Conservation (phyloP, 2,113 vertebrate species). For the Ptychochromis oligacanthus region DNA sequence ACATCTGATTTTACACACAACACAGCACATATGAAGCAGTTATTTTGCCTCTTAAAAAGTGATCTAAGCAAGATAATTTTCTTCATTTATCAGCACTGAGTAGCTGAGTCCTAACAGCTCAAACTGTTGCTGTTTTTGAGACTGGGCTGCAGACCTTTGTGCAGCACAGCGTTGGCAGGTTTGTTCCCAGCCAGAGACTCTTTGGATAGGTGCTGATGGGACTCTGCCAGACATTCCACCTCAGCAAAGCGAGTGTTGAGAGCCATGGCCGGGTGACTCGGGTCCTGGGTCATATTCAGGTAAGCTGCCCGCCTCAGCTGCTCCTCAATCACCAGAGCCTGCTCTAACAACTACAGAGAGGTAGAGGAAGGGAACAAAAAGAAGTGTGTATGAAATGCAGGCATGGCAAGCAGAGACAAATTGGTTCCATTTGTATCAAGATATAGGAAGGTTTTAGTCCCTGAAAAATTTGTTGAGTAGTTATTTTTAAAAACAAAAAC, state of each 20-base stretch:
- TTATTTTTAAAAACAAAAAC: not conserved
- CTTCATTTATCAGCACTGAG: not conserved
- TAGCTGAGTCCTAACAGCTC: not conserved
- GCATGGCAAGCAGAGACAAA: not conserved
- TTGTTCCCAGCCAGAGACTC: slow-evolving; percentile 97
- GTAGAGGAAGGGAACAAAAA: not conserved
- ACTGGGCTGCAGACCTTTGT: slow-evolving; percentile 86
- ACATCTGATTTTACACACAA: not conserved
- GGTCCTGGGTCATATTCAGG: slow-evolving; percentile 98
- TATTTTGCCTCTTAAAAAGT: not conserved
- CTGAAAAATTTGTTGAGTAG: not conserved
- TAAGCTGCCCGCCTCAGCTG: slow-evolving; percentile 94
- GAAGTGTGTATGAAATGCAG: not conserved
- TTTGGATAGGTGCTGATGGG: slow-evolving; percentile 98
- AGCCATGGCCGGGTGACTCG: slow-evolving; percentile 94
- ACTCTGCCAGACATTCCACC: slow-evolving; percentile 97
- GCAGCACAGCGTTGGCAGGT: slow-evolving; percentile 94
- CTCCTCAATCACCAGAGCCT: slow-evolving; percentile 98
- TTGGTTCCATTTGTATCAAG: slow-evolving; percentile 19
- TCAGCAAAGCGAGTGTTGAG: slow-evolving; percentile 94
- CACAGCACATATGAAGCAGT: not conserved
- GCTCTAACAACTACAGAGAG: slow-evolving; percentile 88
- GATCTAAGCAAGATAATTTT: not conserved
- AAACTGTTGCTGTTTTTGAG: not conserved
- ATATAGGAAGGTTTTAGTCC: slow-evolving; percentile 13